A percentile compares a stretch with the other conserved stretches of the same genome.
Evolutionary conservation across 2,797 vertebrate species (phyloP).

Genomic region (Sebastes oblongus): DNA sequence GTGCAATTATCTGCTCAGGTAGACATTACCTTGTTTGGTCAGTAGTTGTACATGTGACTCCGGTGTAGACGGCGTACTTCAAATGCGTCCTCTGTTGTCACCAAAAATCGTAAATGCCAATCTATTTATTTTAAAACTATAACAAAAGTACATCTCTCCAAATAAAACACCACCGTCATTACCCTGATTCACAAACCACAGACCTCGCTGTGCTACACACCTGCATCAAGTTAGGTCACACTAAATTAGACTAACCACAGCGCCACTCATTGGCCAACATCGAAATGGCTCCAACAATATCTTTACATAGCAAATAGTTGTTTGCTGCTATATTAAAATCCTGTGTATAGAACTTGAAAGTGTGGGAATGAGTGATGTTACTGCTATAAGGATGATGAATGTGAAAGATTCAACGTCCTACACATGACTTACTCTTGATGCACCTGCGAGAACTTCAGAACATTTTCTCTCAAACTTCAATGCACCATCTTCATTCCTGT

Average conservation of each 20-base stretch:
- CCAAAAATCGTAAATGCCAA: background rate
- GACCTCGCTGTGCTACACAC: background rate
- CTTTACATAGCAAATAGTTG: background rate
- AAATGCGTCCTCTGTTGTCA: background rate
- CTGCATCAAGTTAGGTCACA: background rate
- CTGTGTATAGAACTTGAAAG: background rate
- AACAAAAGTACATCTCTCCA: background rate
- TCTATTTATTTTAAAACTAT: background rate
- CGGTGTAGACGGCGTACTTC: background rate
- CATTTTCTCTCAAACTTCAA: background rate
- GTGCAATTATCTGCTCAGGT: too few species aligned
- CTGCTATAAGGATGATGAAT: background rate
- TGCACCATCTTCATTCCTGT: background rate
- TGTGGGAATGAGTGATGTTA: background rate
- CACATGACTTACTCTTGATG: background rate
- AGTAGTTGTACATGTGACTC: background rate
- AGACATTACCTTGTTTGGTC: background rate
- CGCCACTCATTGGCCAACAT: background rate
- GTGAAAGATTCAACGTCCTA: background rate
- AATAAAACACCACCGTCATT: background rate
- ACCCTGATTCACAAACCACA: background rate
- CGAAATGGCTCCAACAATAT: background rate
- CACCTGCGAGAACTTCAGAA: slow-evolving; percentile 7
- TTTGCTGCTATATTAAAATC: background rate
- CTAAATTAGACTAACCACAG: background rate